These are phyloP conservation scores for Hydractinia symbiolongicarpus DNA, from an alignment of 30 jellyfish, hydroid and myxozoan genomes.

Conservation along the genomic window DNA sequence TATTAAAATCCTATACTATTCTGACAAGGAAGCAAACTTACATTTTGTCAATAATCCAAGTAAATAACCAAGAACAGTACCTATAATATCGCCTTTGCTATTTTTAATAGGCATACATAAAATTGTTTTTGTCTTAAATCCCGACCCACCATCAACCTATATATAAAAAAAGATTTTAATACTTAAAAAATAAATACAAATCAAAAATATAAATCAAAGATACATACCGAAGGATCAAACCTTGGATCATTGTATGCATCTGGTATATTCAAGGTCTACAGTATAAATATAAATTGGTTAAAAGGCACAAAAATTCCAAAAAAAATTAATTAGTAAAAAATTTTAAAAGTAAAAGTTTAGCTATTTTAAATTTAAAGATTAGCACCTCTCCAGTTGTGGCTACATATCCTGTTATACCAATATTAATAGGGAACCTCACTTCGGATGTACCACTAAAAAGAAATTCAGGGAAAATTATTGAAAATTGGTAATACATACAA, in stretches of 20 bases:
- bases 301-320: neutral
- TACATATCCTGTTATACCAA: conserved; percentile 95
- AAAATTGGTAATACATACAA: neutral
- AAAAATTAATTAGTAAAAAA: neutral
- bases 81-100: conserved; percentile 72
- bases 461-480: neutral
- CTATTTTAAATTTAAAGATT: neutral
- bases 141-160: conserved; percentile 96
- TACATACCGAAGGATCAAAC: conserved; percentile 91
- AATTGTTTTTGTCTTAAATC: conserved; percentile 82
- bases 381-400: conserved; percentile 96
- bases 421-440: conserved; percentile 88
- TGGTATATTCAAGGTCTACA: conserved; percentile 88
- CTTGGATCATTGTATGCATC: conserved; percentile 98
- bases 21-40: neutral
- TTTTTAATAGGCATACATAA: conserved; percentile 92
- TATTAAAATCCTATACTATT: neutral
- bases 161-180: neutral
- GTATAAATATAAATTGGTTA: neutral
- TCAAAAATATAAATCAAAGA: too few relatives aligned
- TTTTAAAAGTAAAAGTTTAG: neutral
- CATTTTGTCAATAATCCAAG: neutral
- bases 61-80: conserved; percentile 25
- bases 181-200: neutral
- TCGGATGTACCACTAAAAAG: conserved; percentile 81